Evolutionary conservation across 1,140 invertebrate species (phyloP), one percentile per base, ranked within the genome.

Genomic region (Platyura marginata): DNA sequence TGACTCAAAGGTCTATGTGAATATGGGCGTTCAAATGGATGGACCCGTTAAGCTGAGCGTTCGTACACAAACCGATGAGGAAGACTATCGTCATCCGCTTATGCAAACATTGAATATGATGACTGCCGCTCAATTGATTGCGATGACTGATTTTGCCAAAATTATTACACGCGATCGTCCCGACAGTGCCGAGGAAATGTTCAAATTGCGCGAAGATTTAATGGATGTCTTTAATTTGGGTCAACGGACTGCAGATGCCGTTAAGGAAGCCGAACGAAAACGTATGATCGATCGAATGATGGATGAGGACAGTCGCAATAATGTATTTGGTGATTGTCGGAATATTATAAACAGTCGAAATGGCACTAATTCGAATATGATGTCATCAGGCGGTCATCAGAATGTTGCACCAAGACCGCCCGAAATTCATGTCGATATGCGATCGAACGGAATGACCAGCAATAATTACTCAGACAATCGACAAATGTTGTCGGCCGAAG

Each of bases 181-280:
- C 10, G 2, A 11, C 3, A 40, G n/a, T 10, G 11, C 20, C 21
- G 13, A n/a, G 4, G 38, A 40, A 22, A 23, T 23, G 22, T 40
- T 22, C 5, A 21, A 16, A 3, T 15, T 40, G 38, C 20, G 21
- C 5, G 38, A 40, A 15, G 2, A n/a, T n/a, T 16, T 40, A n/a
- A 22, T 23, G 20, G 38, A 40, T 40, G n/a, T 40, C 23, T 40
- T 22, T 23, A 40, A 21, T 40, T 23, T 40, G 21, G 10, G 20
- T 4, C 21, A 40, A 21, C 38, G 38, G 3, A 21, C n/a, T 22
- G 20, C 38, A n/a, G 36, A 38, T 38, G 16, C 16, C 18, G 20
- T 38, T 5, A 4, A 13, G 13, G 36, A n/a, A 18, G 36, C 16
- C 3, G 36, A 38, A 29, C 25, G 25, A 29, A 13, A 6, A n/a